Conservation (phyloP, 2,797 vertebrate species). For the Hypotaenidia okinawae region DNA sequence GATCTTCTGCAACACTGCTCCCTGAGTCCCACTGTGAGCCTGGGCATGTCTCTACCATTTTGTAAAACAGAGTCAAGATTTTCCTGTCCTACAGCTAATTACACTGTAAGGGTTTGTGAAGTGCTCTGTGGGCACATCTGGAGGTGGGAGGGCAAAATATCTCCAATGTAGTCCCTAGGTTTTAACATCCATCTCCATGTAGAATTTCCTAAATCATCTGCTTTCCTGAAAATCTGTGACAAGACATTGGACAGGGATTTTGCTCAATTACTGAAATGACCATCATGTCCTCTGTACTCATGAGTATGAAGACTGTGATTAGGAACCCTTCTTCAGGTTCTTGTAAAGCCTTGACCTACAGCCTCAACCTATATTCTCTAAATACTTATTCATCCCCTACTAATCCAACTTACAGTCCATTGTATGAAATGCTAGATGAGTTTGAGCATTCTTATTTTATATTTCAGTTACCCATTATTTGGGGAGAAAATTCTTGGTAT, state of each 20-base stretch:
- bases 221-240: background rate
- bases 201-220: background rate
- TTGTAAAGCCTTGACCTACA: background rate
- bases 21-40: background rate
- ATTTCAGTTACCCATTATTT: background rate
- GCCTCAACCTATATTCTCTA: background rate
- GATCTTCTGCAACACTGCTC: background rate
- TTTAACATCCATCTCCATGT: background rate
- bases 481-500: background rate
- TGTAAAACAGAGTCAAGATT: background rate
- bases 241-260: background rate
- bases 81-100: background rate
- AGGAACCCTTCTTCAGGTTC: background rate
- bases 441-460: background rate
- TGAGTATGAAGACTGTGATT: background rate
- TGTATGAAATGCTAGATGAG: background rate
- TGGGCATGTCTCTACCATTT: background rate
- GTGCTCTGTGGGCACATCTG: background rate
- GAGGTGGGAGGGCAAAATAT: background rate
- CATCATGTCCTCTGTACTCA: background rate
- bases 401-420: background rate
- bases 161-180: background rate
- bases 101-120: background rate
- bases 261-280: background rate
- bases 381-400: background rate